Conservation (phyloP, 1,140 invertebrate genomes). For the Lithobius niger region DNA sequence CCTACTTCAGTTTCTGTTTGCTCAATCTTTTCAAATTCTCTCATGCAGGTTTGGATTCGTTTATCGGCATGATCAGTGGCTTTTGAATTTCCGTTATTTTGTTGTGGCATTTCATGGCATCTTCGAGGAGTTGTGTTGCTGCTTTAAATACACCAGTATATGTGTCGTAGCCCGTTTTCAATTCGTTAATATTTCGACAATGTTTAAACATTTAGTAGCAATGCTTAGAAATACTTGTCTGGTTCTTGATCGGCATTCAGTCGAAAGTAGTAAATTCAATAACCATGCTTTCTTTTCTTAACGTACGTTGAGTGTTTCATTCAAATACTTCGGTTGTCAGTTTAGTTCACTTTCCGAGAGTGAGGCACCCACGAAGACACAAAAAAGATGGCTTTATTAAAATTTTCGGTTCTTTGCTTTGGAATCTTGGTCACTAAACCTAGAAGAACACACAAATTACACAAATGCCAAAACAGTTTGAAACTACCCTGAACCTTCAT, state of each 20-base stretch:
- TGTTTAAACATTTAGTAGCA: slow-evolving; percentile 6
- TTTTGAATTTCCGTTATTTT: not conserved
- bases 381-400: too few relatives aligned
- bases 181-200: slow-evolving; percentile 3
- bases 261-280: not conserved
- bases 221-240: slow-evolving; percentile 5
- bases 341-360: too few relatives aligned
- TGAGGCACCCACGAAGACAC: too few relatives aligned
- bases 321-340: too few relatives aligned
- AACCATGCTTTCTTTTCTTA: slow-evolving; percentile 1
- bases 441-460: too few relatives aligned
- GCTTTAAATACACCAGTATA: not conserved
- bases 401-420: too few relatives aligned
- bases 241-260: not conserved
- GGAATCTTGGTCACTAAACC: too few relatives aligned
- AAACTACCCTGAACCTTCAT: too few relatives aligned
- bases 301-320: too few relatives aligned
- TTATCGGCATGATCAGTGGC: not conserved
- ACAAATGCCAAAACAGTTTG: too few relatives aligned
- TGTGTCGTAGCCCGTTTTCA: not conserved
- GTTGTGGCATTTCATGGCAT: not conserved
- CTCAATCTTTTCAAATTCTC: not conserved
- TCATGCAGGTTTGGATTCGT: not conserved
- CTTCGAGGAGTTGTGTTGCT: not conserved
- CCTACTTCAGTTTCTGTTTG: not conserved